Evolutionary conservation across 2,888 invertebrate species (phyloP).

Genomic region (Dryadula phaetusa): DNA sequence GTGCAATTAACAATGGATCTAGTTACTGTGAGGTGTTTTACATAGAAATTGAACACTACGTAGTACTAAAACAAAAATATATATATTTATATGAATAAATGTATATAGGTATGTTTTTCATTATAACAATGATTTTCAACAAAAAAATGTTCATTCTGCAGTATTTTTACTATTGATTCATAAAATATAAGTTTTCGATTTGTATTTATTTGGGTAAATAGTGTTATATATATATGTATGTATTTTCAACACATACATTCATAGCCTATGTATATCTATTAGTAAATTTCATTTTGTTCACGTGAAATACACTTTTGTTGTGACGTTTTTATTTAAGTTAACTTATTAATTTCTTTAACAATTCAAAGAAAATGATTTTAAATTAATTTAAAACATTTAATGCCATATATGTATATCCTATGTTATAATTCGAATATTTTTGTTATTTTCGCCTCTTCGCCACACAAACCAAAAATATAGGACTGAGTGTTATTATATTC

Average conservation of each 20-base stretch:
- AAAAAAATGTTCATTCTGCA: background rate
- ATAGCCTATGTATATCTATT: background rate
- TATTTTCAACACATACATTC: background rate
- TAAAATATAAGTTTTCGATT: background rate
- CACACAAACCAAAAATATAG: too few species aligned
- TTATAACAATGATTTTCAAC: background rate
- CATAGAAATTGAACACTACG: constrained; percentile 6
- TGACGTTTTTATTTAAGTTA: too few species aligned
- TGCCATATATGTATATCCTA: too few species aligned
- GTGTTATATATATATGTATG: background rate
- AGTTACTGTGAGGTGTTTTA: constrained; percentile 19
- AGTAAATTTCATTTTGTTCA: background rate
- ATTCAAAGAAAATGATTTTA: too few species aligned
- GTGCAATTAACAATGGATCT: constrained; percentile 27
- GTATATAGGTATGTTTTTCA: background rate
- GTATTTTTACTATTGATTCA: constrained; percentile 1
- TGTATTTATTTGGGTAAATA: background rate
- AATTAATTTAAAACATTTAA: too few species aligned
- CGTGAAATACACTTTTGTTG: background rate
- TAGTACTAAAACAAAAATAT: background rate
- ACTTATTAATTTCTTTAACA: too few species aligned
- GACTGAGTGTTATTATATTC: too few species aligned
- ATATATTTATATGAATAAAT: background rate
- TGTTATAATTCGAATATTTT: too few species aligned
- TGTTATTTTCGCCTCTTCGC: too few species aligned